phyloP scores from a whole-genome alignment of 2,113 vertebrate genomes.

The Canis aureus region DNA sequence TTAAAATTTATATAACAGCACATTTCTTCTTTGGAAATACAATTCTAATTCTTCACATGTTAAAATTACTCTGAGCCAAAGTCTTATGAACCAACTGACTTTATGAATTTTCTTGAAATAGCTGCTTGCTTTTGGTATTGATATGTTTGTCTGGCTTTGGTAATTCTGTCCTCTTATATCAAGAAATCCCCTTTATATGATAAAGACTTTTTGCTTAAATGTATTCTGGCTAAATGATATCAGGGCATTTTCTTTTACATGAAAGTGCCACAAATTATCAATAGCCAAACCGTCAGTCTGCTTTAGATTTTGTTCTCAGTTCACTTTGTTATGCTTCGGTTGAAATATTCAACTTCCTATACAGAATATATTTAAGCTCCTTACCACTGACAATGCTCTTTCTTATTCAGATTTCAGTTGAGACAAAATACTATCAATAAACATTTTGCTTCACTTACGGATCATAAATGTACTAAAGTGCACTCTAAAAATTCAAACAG shows the following conservation, averaged over 20 bases:
- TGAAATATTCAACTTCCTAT: background rate
- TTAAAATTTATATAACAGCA: background rate
- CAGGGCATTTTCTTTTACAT: background rate
- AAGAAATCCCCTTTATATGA: constrained; percentile 12
- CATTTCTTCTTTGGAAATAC: background rate
- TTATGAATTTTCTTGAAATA: background rate
- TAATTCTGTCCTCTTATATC: background rate
- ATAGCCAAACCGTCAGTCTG: background rate
- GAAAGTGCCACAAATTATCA: background rate
- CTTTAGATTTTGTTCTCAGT: background rate
- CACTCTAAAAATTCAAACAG: constrained; percentile 16
- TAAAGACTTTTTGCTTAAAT: background rate
- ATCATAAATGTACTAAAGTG: background rate
- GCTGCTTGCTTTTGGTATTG: background rate
- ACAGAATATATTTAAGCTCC: background rate
- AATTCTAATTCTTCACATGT: background rate
- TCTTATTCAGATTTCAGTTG: background rate
- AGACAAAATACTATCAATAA: background rate
- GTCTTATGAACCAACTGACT: background rate
- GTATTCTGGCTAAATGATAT: background rate
- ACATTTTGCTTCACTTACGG: background rate
- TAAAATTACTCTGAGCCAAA: background rate
- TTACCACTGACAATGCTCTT: background rate
- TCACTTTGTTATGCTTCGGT: background rate
- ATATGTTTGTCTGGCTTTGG: constrained; percentile 21